Conservation (phyloP, 1,140 invertebrate species). For the Cepaea nemoralis region DNA sequence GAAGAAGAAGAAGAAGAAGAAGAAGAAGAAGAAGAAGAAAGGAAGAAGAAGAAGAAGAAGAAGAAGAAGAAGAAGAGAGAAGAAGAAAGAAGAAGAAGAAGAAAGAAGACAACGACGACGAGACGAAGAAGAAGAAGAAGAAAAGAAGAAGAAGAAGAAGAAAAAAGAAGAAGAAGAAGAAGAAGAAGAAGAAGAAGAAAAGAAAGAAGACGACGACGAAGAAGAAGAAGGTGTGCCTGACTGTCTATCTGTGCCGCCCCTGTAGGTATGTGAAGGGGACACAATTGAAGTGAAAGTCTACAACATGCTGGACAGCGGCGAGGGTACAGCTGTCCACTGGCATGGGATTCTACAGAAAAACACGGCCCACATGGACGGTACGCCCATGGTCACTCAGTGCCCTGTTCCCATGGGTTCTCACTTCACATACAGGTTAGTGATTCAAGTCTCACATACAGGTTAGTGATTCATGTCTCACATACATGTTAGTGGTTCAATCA, state of each 20-base stretch:
- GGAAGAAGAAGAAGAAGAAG: neutral
- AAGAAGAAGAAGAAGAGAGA: neutral
- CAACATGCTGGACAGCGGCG: constrained; percentile 55
- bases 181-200: neutral
- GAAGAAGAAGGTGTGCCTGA: too few species aligned
- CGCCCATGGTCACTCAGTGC: constrained; percentile 61
- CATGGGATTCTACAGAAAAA: constrained; percentile 58
- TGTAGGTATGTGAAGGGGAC: constrained; percentile 63
- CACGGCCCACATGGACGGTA: constrained; percentile 61
- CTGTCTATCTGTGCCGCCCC: too few species aligned
- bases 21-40: too few species aligned
- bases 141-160: neutral
- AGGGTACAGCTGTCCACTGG: constrained; percentile 73
- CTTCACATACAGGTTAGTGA: constrained; percentile 59
- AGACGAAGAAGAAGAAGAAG: too few species aligned
- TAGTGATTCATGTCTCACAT: too few species aligned
- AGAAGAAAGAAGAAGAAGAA: neutral
- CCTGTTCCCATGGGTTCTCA: constrained; percentile 50
- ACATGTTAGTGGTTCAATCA: too few species aligned
- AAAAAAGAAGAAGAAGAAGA: neutral
- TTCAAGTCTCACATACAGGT: too few species aligned
- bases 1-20: too few species aligned
- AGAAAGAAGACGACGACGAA: too few species aligned
- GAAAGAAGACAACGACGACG: neutral
- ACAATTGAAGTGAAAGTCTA: constrained; percentile 57